Evolutionary conservation across 2,797 vertebrate genomes (phyloP), one percentile per base, ranked within the genome.

Genomic region (Sphenopsis melanotis): DNA sequence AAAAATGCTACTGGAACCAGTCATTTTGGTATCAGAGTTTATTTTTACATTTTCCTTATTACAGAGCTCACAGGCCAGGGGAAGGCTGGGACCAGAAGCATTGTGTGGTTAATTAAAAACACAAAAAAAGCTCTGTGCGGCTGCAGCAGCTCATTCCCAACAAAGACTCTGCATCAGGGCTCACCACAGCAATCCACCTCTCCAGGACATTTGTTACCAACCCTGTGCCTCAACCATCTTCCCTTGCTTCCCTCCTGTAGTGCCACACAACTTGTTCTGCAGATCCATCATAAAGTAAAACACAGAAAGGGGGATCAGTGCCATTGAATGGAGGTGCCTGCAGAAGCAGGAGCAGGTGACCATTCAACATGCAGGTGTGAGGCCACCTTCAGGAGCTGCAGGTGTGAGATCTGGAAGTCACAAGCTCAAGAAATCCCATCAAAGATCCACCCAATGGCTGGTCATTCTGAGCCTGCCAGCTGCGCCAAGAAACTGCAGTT

Each of bases 51-150:
- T 78, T 93, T 83, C 21, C 10, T 27, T 49, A 13, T 47, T 72
- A 55, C 47, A 66, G 34, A 82, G 15, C 21, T 82, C 61, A 50
- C 18, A 56, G 63, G 15, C 39, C 64, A 29, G 24, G 64, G 75
- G 71, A 92, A 91, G 9, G 34, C 89, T 93, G 57, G 11, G 2
- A 53, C 27, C 34, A 87, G 71, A 79, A 92, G 39, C 34, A 10
- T 69, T 86, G 64, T 80, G 77, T 50, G 37, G 41, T 56, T 79
- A 88, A 56, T 71, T 50, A 83, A 87, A 72, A 95, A 74, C 47
- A 56, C 23, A 30, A 91, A 49, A 75, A 80, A 94, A 74, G 11
- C 12, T 32, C 36, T 12, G 12, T 11, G 39, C 61, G 34, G 24
- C 53, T 42, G 57, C 66, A 37, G 29, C 13, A 72, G 50, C 29